Evolutionary conservation across 2,797 vertebrate species (phyloP).

Genomic region (Lutjanus campechanus): DNA sequence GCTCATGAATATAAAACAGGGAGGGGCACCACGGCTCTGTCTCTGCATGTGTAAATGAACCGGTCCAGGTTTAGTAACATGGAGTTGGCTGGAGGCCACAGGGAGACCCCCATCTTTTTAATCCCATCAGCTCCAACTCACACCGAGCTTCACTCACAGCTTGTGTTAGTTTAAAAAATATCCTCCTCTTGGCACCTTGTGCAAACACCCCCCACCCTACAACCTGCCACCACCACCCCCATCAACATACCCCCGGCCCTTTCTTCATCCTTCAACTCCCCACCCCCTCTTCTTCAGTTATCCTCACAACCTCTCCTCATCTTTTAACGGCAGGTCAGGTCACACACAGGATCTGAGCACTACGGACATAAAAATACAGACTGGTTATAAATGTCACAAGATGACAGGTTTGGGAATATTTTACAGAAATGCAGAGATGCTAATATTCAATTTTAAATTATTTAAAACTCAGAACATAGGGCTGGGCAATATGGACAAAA

Average conservation of each 20-base stretch:
- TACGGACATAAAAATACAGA: background rate
- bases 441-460: background rate
- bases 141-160: conserved; percentile 24
- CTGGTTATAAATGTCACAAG: background rate
- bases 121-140: conserved; percentile 40
- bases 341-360: background rate
- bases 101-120: conserved; percentile 45
- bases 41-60: conserved; percentile 64
- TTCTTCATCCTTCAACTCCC: conserved; percentile 22
- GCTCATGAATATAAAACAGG: conserved; percentile 80
- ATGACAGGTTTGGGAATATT: background rate
- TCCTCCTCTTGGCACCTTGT: conserved; percentile 48
- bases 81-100: conserved; percentile 68
- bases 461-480: no score
- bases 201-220: conserved; percentile 23
- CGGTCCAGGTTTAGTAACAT: conserved; percentile 64
- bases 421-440: background rate
- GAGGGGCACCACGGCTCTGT: conserved; percentile 50
- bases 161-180: conserved; percentile 39
- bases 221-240: conserved; percentile 49
- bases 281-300: conserved; percentile 30
- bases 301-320: conserved; percentile 19
- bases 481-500: no score
- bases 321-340: conserved; percentile 18
- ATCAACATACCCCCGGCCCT: conserved; percentile 20